Evolutionary conservation across 2,888 invertebrate species (phyloP).

Genomic region (Drosophila anomalata): DNA sequence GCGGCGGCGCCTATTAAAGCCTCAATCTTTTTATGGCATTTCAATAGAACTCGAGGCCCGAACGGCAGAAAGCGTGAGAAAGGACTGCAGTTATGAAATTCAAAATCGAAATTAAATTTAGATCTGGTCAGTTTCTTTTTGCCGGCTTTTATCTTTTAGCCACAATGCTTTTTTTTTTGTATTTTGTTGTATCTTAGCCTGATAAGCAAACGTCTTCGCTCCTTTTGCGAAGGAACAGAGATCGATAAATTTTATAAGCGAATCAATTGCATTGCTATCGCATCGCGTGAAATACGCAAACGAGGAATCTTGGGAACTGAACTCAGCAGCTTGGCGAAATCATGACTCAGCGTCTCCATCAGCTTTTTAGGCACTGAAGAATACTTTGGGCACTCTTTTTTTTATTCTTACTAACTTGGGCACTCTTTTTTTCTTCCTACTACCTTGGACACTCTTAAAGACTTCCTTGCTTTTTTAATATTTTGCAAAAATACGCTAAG

Average conservation of each 20-base stretch:
- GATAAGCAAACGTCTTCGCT: constrained; percentile 57
- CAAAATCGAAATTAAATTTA: constrained; percentile 48
- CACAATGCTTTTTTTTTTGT: constrained; percentile 49
- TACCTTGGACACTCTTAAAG: no score
- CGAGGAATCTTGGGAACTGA: constrained; percentile 38
- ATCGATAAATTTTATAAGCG: constrained; percentile 81
- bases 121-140: constrained; percentile 24
- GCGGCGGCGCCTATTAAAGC: constrained; percentile 73
- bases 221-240: constrained; percentile 41
- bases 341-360: constrained; percentile 41
- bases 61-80: constrained; percentile 65
- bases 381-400: neutral
- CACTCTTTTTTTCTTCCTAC: no score
- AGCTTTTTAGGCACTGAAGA: constrained; percentile 5
- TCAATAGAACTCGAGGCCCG: constrained; percentile 66
- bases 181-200: constrained; percentile 23
- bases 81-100: constrained; percentile 67
- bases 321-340: constrained; percentile 8
- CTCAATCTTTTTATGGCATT: constrained; percentile 78
- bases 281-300: constrained; percentile 77
- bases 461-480: no score
- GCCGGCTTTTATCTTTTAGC: constrained; percentile 54
- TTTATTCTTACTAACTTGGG: no score
- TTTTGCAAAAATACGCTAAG: no score
- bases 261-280: constrained; percentile 78